These are phyloP conservation scores for Pedetes capensis DNA, from an alignment of 2,113 vertebrate genomes.

Conservation along the genomic window DNA sequence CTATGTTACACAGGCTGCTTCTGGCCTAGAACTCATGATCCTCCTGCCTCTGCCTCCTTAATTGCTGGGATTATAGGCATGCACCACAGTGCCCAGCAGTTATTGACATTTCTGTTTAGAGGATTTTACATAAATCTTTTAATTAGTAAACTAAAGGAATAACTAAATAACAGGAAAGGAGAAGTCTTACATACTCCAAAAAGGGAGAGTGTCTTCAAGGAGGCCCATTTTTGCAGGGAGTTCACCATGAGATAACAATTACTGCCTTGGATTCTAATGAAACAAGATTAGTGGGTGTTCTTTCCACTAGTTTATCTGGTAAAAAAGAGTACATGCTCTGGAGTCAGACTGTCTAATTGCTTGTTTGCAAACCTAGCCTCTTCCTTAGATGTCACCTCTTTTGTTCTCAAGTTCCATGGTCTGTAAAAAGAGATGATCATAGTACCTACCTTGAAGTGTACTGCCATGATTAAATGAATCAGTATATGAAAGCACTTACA, in stretches of 20 bases:
- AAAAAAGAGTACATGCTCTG: background rate
- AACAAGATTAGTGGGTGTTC: background rate
- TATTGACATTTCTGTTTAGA: background rate
- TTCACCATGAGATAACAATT: background rate
- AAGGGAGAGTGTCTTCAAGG: background rate
- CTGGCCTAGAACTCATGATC: no score
- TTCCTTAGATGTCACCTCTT: background rate
- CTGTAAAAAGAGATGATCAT: background rate
- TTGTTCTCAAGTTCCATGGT: background rate
- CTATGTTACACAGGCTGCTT: no score
- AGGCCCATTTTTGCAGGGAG: background rate
- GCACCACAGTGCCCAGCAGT: no score
- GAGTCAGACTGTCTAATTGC: background rate
- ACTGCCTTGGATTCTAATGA: background rate
- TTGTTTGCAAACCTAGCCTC: background rate
- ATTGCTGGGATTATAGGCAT: no score
- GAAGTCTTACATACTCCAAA: background rate
- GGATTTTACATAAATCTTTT: background rate
- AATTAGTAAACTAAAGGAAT: background rate
- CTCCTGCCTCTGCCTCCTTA: no score
- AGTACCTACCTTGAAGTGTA: background rate
- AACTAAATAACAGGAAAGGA: background rate
- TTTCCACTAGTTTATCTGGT: background rate
- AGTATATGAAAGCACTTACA: background rate
- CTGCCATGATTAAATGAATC: background rate